Conservation (phyloP, 2,888 invertebrate species). For the Nipponacmea schrenckii region DNA sequence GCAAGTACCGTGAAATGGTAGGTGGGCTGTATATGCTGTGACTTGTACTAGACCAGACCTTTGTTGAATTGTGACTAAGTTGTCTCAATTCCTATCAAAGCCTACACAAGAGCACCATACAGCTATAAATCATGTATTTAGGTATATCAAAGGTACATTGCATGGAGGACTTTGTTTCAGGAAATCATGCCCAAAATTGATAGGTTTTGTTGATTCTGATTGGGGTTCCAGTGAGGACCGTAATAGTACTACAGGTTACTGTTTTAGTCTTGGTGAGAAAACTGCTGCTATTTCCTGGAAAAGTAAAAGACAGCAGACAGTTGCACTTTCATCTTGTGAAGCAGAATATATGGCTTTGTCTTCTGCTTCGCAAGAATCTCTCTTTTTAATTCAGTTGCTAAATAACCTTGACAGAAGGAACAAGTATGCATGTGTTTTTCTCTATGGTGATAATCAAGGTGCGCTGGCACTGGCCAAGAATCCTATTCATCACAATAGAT, state of each 20-base stretch:
- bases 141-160: slow-evolving; percentile 17
- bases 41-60: slow-evolving; percentile 21
- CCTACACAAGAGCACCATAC: slow-evolving; percentile 14
- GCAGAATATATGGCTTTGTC: slow-evolving; percentile 6
- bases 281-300: background rate
- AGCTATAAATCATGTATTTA: slow-evolving; percentile 22
- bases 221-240: slow-evolving; percentile 7
- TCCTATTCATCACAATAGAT: background rate
- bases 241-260: background rate
- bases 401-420: background rate
- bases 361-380: background rate
- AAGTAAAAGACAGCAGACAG: background rate
- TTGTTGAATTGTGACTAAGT: slow-evolving; percentile 19
- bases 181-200: background rate
- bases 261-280: background rate
- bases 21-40: slow-evolving; percentile 19
- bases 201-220: background rate
- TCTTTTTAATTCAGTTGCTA: background rate
- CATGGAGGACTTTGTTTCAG: slow-evolving; percentile 13
- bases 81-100: slow-evolving; percentile 18
- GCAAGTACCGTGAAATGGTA: slow-evolving; percentile 15
- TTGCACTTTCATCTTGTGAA: slow-evolving; percentile 8
- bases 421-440: background rate
- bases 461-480: slow-evolving; percentile 2
- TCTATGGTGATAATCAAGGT: background rate